These are phyloP conservation scores for Anthoscopus minutus DNA, from an alignment of 2,113 vertebrate species.

Conservation along the genomic window DNA sequence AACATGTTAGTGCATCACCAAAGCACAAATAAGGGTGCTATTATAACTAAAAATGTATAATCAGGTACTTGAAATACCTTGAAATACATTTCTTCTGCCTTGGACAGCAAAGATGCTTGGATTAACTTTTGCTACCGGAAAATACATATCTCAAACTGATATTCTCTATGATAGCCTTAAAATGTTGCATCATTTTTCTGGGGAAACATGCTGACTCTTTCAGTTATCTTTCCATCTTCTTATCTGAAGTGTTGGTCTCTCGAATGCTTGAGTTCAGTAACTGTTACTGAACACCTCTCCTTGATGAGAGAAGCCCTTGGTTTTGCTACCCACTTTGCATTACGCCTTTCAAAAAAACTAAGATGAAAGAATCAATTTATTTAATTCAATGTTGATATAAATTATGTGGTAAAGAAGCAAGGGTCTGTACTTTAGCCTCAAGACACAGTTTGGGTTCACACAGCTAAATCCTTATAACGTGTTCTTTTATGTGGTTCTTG, in stretches of 20 bases:
- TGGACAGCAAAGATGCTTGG: background rate
- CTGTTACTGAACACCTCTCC: background rate
- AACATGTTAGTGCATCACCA: background rate
- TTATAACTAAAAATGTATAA: background rate
- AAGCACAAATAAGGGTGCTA: background rate
- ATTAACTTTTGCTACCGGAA: background rate
- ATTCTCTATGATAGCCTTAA: background rate
- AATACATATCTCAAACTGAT: background rate
- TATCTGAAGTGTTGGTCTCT: background rate
- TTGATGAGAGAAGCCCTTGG: background rate
- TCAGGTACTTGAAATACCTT: background rate
- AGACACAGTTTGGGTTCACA: background rate
- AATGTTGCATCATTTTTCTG: background rate
- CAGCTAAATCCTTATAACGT: background rate
- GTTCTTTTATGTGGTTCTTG: background rate
- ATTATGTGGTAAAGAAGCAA: background rate
- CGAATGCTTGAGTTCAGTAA: background rate
- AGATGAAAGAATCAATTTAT: background rate
- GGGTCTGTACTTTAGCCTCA: background rate
- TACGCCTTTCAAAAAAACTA: background rate
- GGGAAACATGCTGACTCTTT: background rate
- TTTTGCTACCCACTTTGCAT: background rate
- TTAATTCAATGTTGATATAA: background rate
- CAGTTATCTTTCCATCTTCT: background rate
- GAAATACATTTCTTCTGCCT: background rate